A percentile compares a stretch with the other conserved stretches of the same genome.
Conservation (phyloP, 1,140 invertebrate species). For the Bombus balteatus region DNA sequence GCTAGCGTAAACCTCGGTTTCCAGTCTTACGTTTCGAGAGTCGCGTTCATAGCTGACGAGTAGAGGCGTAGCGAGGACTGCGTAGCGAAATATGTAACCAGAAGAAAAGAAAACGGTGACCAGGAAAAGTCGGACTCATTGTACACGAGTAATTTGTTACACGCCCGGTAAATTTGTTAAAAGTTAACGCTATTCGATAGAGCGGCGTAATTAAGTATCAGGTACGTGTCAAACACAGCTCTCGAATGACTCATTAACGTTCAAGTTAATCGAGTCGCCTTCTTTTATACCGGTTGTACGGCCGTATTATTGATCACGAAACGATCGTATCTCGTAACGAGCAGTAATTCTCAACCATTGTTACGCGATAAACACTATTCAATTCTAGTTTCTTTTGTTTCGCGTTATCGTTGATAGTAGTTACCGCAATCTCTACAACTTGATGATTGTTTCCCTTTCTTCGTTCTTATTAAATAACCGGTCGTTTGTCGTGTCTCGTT, state of each 20-base stretch:
- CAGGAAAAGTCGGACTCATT: slow-evolving; percentile 1
- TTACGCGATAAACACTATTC: not conserved
- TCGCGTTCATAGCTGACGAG: slow-evolving; percentile 4
- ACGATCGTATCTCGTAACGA: slow-evolving; percentile 56
- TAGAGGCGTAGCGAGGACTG: not conserved
- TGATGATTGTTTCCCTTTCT: not conserved
- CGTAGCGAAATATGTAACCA: not conserved
- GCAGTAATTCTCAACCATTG: slow-evolving; percentile 40
- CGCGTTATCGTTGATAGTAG: not conserved
- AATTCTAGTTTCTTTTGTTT: not conserved
- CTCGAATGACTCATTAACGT: slow-evolving; percentile 46
- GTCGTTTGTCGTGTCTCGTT: not conserved
- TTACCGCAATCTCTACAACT: not conserved
- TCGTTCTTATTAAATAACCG: not conserved
- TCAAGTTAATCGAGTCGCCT: slow-evolving; percentile 14
- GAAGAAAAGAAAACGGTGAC: not conserved
- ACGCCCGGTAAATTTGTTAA: not conserved
- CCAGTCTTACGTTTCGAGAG: not conserved
- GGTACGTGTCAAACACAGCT: slow-evolving; percentile 30
- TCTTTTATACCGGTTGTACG: slow-evolving; percentile 9
- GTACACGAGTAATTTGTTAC: slow-evolving; percentile 5
- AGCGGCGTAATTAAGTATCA: slow-evolving; percentile 15
- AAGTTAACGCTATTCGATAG: not conserved
- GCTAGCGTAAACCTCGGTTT: slow-evolving; percentile 17
- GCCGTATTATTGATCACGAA: slow-evolving; percentile 49